These are phyloP conservation scores for Magallana nippona DNA, from an alignment of 2,888 invertebrate species.

Conservation along the genomic window DNA sequence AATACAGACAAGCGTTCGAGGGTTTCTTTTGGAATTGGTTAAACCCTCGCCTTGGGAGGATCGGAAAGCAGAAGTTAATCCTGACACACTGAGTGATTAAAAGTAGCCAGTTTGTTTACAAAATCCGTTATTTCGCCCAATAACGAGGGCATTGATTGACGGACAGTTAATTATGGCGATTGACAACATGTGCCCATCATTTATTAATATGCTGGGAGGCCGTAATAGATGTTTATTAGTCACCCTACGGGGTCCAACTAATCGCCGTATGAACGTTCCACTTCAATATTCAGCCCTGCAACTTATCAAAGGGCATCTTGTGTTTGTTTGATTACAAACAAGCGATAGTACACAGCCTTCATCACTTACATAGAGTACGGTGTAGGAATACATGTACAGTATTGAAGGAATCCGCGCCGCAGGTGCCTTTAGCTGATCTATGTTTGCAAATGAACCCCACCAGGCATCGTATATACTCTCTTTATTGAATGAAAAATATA, in stretches of 20 bases:
- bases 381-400: not conserved
- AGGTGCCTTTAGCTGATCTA: not conserved
- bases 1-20: no score
- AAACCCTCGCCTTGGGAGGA: not conserved
- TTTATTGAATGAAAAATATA: no score
- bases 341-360: not conserved
- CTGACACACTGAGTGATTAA: not conserved
- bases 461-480: no score
- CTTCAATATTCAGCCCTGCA: constrained; percentile 18
- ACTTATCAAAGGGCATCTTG: constrained; percentile 23
- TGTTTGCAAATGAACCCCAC: no score
- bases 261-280: not conserved
- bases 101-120: constrained; percentile 31
- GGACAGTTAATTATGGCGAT: constrained; percentile 25
- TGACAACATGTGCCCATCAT: constrained; percentile 16
- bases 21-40: not conserved
- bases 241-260: not conserved
- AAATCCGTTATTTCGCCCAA: constrained; percentile 4
- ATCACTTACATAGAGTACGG: not conserved
- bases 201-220: constrained; percentile 4
- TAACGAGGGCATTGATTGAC: constrained; percentile 27
- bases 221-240: constrained; percentile 24
- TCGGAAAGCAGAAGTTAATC: not conserved
- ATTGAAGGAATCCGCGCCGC: not conserved
- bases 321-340: constrained; percentile 26